phyloP scores from a whole-genome alignment of 2,797 vertebrate genomes.

The Pelobates cultripes region DNA sequence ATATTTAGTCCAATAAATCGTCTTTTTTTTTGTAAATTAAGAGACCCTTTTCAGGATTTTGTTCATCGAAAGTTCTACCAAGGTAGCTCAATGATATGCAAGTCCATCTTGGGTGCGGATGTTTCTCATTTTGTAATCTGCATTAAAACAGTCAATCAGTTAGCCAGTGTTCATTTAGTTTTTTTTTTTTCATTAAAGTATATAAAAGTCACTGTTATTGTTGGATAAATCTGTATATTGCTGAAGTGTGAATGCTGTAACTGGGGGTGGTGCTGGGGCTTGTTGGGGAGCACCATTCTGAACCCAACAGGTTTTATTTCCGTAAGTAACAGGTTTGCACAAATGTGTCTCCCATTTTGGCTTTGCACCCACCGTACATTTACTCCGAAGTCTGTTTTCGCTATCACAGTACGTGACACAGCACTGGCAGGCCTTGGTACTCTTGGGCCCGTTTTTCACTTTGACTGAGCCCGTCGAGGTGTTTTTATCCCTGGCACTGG shows the following conservation, averaged over 20 bases:
- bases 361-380: slow-evolving; percentile 62
- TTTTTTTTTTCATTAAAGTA: slow-evolving; percentile 62
- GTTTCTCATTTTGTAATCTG: neutral
- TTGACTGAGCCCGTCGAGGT: slow-evolving; percentile 8
- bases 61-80: neutral
- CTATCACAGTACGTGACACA: slow-evolving; percentile 72
- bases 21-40: neutral
- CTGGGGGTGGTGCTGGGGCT: slow-evolving; percentile 48
- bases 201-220: slow-evolving; percentile 79
- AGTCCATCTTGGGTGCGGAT: neutral
- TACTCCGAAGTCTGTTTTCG: slow-evolving; percentile 64
- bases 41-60: neutral
- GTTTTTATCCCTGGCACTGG: slow-evolving; percentile 14
- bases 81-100: neutral
- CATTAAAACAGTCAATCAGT: neutral
- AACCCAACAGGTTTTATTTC: slow-evolving; percentile 53
- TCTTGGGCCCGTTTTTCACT: slow-evolving; percentile 68
- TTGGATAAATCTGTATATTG: slow-evolving; percentile 75
- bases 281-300: slow-evolving; percentile 61
- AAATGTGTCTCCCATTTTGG: slow-evolving; percentile 68
- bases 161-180: neutral
- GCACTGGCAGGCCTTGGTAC: slow-evolving; percentile 69
- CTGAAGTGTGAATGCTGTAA: slow-evolving; percentile 65
- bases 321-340: slow-evolving; percentile 62
- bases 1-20: neutral